A percentile compares a stretch with the other conserved stretches of the same genome.
These are phyloP conservation scores for Melospiza melodia DNA, from an alignment of 2,113 vertebrate species.

Conservation along the genomic window DNA sequence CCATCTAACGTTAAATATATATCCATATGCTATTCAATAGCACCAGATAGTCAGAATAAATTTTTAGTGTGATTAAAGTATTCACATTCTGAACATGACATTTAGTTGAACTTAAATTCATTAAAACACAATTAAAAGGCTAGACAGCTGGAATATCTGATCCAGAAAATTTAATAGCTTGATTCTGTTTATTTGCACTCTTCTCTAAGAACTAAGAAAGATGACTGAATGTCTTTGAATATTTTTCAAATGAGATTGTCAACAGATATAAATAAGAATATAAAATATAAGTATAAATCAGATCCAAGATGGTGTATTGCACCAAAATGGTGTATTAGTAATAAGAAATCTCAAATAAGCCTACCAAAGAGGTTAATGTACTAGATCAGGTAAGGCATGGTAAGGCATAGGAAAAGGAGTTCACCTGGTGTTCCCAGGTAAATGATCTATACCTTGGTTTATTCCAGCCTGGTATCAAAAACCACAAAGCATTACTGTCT, in stretches of 20 bases:
- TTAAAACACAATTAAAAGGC: constrained; percentile 56
- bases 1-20: constrained; percentile 45
- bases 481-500: not conserved
- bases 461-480: not conserved
- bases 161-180: not conserved
- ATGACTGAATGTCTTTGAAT: not conserved
- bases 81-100: constrained; percentile 37
- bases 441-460: not conserved
- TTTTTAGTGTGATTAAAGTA: constrained; percentile 35
- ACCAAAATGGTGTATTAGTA: not conserved
- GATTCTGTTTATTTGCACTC: constrained; percentile 44
- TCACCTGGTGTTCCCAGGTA: not conserved
- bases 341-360: not conserved
- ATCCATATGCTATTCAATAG: constrained; percentile 24
- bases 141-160: constrained; percentile 8
- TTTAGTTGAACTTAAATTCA: constrained; percentile 43
- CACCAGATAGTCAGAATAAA: constrained; percentile 26
- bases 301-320: not conserved
- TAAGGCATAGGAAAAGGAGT: not conserved
- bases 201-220: constrained; percentile 26
- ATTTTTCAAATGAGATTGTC: not conserved
- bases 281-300: not conserved
- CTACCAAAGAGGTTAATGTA: not conserved
- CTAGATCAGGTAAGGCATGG: not conserved
- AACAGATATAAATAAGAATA: not conserved